phyloP scores from a whole-genome alignment of 1,140 invertebrate species.

The Homarus americanus region DNA sequence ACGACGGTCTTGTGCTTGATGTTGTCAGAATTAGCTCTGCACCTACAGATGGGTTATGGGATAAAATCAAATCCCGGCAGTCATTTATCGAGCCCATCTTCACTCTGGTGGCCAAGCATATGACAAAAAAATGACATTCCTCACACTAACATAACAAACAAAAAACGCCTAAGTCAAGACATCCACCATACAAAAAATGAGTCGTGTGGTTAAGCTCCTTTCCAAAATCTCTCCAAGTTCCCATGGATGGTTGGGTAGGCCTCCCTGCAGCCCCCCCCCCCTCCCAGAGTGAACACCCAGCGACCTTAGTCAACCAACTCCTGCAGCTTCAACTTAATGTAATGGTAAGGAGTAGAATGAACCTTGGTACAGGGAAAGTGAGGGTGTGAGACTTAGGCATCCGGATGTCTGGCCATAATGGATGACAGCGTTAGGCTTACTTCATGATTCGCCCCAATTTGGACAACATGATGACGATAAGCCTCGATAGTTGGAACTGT shows the following conservation, averaged over 20 bases:
- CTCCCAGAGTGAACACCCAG: neutral
- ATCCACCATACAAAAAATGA: slow-evolving; percentile 42
- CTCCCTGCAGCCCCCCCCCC: neutral
- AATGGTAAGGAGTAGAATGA: no score
- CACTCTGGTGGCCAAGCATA: slow-evolving; percentile 10
- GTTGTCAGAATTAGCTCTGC: no score
- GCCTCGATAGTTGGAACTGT: no score
- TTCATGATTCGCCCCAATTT: no score
- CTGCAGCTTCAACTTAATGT: no score
- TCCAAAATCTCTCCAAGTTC: slow-evolving; percentile 51
- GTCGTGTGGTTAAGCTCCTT: slow-evolving; percentile 45
- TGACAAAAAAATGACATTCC: slow-evolving; percentile 45
- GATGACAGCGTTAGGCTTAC: no score
- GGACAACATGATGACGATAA: no score
- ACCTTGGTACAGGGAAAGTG: no score
- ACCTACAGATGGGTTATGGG: neutral
- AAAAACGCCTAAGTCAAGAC: slow-evolving; percentile 40
- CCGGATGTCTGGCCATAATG: no score
- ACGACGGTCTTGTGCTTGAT: no score
- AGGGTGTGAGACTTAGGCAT: no score
- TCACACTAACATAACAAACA: slow-evolving; percentile 53
- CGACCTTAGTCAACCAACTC: neutral
- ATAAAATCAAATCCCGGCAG: neutral
- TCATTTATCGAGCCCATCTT: slow-evolving; percentile 40
- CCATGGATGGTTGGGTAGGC: slow-evolving; percentile 34